A percentile compares a stretch with the other conserved stretches of the same genome.
Conservation (phyloP, 1,140 invertebrate genomes). For the Hestina assimilis region DNA sequence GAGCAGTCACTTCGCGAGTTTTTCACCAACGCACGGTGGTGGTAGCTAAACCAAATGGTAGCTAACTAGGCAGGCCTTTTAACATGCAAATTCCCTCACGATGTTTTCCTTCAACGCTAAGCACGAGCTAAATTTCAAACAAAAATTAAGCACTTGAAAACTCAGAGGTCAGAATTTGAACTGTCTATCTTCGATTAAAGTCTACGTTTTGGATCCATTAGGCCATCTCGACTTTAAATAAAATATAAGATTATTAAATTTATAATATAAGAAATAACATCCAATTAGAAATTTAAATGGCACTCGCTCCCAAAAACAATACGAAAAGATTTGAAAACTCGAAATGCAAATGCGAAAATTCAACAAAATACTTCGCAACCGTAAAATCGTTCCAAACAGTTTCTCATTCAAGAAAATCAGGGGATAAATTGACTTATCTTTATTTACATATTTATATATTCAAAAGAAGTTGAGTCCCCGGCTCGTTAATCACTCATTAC, state of each 20-base stretch:
- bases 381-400: slow-evolving; percentile 14
- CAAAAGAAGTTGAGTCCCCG: slow-evolving; percentile 30
- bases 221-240: background rate
- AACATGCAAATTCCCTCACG: too few relatives aligned
- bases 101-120: too few relatives aligned
- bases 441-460: slow-evolving; percentile 43
- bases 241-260: background rate
- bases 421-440: slow-evolving; percentile 18
- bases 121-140: too few relatives aligned
- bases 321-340: slow-evolving; percentile 4
- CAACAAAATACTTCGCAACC: background rate
- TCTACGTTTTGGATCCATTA: too few relatives aligned
- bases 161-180: too few relatives aligned
- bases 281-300: background rate
- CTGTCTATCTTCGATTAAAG: too few relatives aligned
- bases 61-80: too few relatives aligned
- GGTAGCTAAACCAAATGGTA: too few relatives aligned
- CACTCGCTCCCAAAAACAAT: background rate
- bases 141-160: too few relatives aligned
- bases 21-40: too few relatives aligned
- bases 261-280: background rate
- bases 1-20: too few relatives aligned
- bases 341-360: slow-evolving; percentile 3
- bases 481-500: slow-evolving; percentile 34
- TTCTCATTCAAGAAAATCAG: slow-evolving; percentile 22